Conservation (phyloP, 2,113 vertebrate genomes). For the Nothocercus julius region DNA sequence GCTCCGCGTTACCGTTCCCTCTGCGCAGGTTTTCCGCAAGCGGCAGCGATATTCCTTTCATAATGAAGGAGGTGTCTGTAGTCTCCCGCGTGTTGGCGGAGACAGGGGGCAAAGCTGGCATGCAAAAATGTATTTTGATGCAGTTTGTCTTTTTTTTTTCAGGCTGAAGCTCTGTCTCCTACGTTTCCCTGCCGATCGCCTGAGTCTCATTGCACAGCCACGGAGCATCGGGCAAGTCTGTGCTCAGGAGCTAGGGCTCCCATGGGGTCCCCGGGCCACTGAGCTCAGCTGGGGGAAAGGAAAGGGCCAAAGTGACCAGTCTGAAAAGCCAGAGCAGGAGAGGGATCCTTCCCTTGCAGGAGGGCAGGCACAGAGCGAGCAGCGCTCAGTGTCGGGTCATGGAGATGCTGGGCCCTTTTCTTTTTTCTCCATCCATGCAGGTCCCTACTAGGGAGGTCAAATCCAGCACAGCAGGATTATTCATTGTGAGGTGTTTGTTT, state of each 20-base stretch:
- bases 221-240: neutral
- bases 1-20: neutral
- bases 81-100: neutral
- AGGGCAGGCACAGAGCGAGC: neutral
- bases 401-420: neutral
- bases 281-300: neutral
- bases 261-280: fast-evolving
- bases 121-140: neutral
- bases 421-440: neutral
- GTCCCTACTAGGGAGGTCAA: neutral
- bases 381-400: no score
- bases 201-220: fast-evolving
- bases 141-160: neutral
- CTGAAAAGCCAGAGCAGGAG: neutral
- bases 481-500: conserved; percentile 26
- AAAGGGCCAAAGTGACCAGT: neutral
- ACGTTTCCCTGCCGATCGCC: neutral
- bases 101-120: neutral
- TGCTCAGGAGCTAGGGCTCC: neutral
- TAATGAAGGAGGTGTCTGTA: neutral
- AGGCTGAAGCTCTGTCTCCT: neutral
- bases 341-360: neutral
- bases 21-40: neutral
- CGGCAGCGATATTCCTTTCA: neutral
- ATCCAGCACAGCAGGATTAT: neutral